Base-by-base conservation (phyloP, 2,113 vertebrate genomes). In the Engraulis encrasicolus region DNA sequence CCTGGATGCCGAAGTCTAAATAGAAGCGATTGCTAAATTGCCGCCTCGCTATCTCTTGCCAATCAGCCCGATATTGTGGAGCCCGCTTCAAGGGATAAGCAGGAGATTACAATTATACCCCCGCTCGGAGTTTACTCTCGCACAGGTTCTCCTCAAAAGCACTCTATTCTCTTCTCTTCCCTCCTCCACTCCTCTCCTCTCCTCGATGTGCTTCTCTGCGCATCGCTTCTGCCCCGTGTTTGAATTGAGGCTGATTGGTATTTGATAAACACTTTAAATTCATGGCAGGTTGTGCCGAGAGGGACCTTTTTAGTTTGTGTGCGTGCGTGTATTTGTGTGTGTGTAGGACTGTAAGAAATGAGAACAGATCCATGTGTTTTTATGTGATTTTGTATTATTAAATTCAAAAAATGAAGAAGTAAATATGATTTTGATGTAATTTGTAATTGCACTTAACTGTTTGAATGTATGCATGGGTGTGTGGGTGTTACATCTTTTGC, bases 41-140 rank as follows among this genome's bases (percentile, higher is more conserved):
- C 80, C 81, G 80, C 66, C 3, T 78, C 1, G 4, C 15, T 80
- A 74, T 87, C 83, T 86, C 79, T 50, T 85, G 6, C 78, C 79
- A 89, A 86, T 91, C 89, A 89, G 81, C 31, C 71, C 6, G n/a
- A 79, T 79, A 87, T 87, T 83, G 82, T 89, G 61, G 78, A 31
- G 37, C 50, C 17, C n/a, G n/a, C 7, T 61, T 81, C 38, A 54
- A 58, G 36, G 18, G 81, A 80, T 86, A 78, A 85, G 79, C 0
- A 19, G 84, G 83, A 81, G 85, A 91, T 87, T 83, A 85, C 78
- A 88, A 85, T 89, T 88, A 88, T 52, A 45, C 82, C 18, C 18
- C 58, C 14, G 6, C 85, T 87, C 85, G 38, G 79, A 83, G 31
- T 27, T n/a, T 84, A 78, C 66, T 79, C 48, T 79, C 0, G 14